Evolutionary conservation across 2,797 vertebrate species (phyloP), one percentile per base, ranked within the genome.

Genomic region (Anguilla obscura): DNA sequence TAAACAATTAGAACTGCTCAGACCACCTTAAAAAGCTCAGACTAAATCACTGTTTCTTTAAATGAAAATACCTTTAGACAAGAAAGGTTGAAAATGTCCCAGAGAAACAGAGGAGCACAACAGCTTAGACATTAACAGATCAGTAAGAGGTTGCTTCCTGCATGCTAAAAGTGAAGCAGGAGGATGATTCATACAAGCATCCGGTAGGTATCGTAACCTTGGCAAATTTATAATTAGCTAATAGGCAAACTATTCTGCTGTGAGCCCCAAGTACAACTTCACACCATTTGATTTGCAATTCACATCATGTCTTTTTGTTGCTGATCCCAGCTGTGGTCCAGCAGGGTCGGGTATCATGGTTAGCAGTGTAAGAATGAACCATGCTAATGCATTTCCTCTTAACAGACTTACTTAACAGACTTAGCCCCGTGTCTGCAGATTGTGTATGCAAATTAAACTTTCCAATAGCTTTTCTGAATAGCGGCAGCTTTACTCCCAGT

Each of bases 141-240:
- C 12, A n/a, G 12, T 83, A 27, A 58, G 52, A 54, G 45, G 52
- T 54, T 84, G 50, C 45, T 84, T 21, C 50, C 71, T 36, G 10
- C 9, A 36, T 10, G 9, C 33, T 36, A 33, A 14, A 30, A 33
- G 69, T 33, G 12, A 33, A 71, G 69, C 69, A 27, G 33, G 27
- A 52, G 30, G n/a, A n/a, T 58, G 45, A 84, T 52, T 84, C 50
- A 84, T 56, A 30, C 50, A 84, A 10, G 27, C 48, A 84, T 83
- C 48, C 21, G 21, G 40, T 24, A 27, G 12, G 21, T 6, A 85
- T 24, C 16, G 24, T 85, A 30, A 58, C 52, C 52, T 85, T 60
- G 27, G n/a, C 27, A 33, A 27, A n/a, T 14, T 54, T 85, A 10
- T 33, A 30, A 58, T 79, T 79, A 21, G n/a, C 27, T 18, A 1